Base-by-base conservation (phyloP, 2,113 vertebrate species). In the Chaetops frenatus region DNA sequence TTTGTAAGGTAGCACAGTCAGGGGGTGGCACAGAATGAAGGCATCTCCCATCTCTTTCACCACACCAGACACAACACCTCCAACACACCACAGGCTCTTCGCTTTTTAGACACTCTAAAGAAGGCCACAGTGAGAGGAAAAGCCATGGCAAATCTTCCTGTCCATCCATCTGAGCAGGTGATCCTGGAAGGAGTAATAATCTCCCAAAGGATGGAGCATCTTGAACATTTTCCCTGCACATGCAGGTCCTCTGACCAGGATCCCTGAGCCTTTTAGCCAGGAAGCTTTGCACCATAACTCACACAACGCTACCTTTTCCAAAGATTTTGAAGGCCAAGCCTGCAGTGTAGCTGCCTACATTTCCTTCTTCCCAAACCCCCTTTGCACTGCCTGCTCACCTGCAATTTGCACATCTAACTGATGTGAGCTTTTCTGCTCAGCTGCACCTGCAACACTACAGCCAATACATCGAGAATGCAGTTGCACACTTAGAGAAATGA, bases 401-500 rank as follows among this genome's bases (percentile, higher is more conserved):
- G 24, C 2, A 22, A 25, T 71, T 50, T 58, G 64, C 40, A 35
- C 2, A 1, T 14, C 44, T 84, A 22, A 65, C 38, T 42, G 27
- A 31, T 21, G 11, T 2, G 44, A 67, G 28, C 53, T 7, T 20
- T 24, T 50, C 66, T 69, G 58, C 78, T 60, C 47, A 28, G 54
- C 70, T 61, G 42, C 22, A 50, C 1, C 3, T n/a, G 67, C 78
- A 66, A 45, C 81, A 24, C 70, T 51, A 38, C 40, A 40, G 53
- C 40, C 23, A 12, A n/a, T 7, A 65, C 50, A 22, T 13, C 0
- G 0, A 87, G 60, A 87, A 96, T 88, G 93, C 96, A 96, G 93
- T 95, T 95, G 95, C 96, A 96, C 95, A 91, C 94, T 80, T 92
- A 42, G 1, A 85, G 50, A 95, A 91, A 62, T 7, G 4, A 81